Conservation (phyloP, 2,797 vertebrate species). For the Enteromius unitaeniatus region DNA sequence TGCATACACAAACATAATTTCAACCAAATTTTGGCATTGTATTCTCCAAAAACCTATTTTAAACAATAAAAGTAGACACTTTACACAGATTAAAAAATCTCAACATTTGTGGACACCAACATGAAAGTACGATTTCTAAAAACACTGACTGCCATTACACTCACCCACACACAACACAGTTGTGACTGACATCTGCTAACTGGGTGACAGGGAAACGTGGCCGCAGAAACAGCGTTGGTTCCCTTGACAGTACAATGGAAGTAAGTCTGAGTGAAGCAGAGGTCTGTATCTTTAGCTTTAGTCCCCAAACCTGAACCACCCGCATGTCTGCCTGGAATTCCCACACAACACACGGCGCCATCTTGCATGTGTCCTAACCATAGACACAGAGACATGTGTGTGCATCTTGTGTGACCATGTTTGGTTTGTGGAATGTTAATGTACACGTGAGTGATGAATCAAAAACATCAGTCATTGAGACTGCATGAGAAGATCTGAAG, state of each 20-base stretch:
- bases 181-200: slow-evolving; percentile 65
- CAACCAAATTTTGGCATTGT: no score
- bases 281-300: slow-evolving; percentile 67
- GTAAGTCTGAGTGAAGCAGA: slow-evolving; percentile 81
- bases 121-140: background rate
- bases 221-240: slow-evolving; percentile 95
- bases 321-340: slow-evolving; percentile 56
- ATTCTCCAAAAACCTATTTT: no score
- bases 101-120: background rate
- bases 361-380: slow-evolving; percentile 49
- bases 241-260: slow-evolving; percentile 96
- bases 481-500: slow-evolving; percentile 14
- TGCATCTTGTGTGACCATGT: slow-evolving; percentile 47
- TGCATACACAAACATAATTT: no score
- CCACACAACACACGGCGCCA: slow-evolving; percentile 20
- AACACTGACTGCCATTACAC: background rate
- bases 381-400: slow-evolving; percentile 35
- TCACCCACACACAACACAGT: slow-evolving; percentile 15
- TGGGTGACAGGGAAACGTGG: slow-evolving; percentile 90
- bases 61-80: no score
- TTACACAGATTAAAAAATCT: background rate
- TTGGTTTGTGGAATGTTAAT: slow-evolving; percentile 46
- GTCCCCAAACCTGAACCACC: slow-evolving; percentile 55
- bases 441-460: slow-evolving; percentile 18
- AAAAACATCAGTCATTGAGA: background rate